Percentiles rank a stretch among this genome's conserved stretches.
These are phyloP conservation scores for Diplosoma virens DNA, from an alignment of 23 tunicate genomes.

Conservation along the genomic window DNA sequence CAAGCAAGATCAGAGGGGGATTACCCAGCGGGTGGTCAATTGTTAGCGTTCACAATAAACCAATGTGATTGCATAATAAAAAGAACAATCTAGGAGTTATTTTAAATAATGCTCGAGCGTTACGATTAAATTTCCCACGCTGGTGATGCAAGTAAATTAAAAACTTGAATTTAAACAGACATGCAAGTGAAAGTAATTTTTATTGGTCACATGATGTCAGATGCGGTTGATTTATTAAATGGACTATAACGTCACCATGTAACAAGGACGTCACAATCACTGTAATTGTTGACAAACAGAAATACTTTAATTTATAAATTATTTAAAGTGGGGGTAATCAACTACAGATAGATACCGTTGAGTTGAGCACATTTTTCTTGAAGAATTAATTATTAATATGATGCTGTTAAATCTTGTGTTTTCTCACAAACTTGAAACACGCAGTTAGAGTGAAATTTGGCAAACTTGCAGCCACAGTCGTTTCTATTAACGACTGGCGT, in stretches of 20 bases:
- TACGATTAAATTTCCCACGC: constrained; percentile 13
- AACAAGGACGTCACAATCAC: constrained; percentile 21
- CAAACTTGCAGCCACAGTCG: no score
- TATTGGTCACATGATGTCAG: no score
- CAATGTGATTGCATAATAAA: background rate
- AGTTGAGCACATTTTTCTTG: background rate
- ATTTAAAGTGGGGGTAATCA: background rate
- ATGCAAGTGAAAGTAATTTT: no score
- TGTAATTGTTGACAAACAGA: constrained; percentile 12
- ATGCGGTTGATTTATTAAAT: no score
- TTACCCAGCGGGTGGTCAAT: constrained; percentile 13
- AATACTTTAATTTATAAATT: background rate
- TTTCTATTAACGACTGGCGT: no score
- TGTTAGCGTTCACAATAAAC: constrained; percentile 1
- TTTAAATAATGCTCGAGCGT: background rate
- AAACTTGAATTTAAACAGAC: no score
- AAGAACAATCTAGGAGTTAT: background rate
- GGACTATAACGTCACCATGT: no score
- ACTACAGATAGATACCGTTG: background rate
- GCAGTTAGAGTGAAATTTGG: no score
- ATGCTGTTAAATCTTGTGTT: no score
- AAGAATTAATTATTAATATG: constrained; percentile 3
- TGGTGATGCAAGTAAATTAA: no score
- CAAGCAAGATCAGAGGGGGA: constrained; percentile 17
- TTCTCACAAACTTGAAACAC: no score